Conservation (phyloP, 2,113 vertebrate genomes). For the Sinocyclocheilus rhinocerous region DNA sequence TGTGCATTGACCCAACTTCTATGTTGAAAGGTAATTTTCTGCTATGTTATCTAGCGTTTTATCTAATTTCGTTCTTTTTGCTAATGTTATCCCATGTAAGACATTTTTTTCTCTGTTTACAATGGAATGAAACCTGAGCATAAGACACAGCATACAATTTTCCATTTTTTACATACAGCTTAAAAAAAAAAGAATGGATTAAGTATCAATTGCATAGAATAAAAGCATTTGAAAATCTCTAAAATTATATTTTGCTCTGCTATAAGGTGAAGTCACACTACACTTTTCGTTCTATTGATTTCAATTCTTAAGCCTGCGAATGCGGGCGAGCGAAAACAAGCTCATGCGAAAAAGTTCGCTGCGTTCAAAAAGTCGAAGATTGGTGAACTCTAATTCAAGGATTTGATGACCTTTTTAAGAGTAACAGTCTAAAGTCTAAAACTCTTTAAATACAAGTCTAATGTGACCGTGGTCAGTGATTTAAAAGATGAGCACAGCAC, state of each 20-base stretch:
- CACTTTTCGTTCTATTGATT: too few species aligned
- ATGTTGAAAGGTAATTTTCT: conserved; percentile 40
- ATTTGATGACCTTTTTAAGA: too few species aligned
- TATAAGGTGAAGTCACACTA: too few species aligned
- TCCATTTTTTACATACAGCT: not conserved
- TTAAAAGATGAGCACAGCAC: not conserved
- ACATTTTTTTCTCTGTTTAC: not conserved
- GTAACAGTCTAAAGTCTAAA: too few species aligned
- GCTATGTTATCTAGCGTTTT: not conserved
- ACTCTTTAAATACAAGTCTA: too few species aligned
- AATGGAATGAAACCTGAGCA: not conserved
- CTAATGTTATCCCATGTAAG: not conserved
- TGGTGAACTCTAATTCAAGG: too few species aligned
- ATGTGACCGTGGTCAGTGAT: too few species aligned
- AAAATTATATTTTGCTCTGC: not conserved
- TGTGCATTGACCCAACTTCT: not conserved
- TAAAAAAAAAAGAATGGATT: not conserved
- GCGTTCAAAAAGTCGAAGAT: too few species aligned
- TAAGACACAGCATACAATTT: not conserved
- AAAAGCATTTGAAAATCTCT: not conserved
- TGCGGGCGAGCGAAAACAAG: too few species aligned
- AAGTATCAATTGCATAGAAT: not conserved
- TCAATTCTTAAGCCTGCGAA: too few species aligned
- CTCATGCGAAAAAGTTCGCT: too few species aligned
- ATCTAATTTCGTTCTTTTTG: not conserved